phyloP scores from a whole-genome alignment of 2,888 invertebrate species.

The Ypsolopha sequella region DNA sequence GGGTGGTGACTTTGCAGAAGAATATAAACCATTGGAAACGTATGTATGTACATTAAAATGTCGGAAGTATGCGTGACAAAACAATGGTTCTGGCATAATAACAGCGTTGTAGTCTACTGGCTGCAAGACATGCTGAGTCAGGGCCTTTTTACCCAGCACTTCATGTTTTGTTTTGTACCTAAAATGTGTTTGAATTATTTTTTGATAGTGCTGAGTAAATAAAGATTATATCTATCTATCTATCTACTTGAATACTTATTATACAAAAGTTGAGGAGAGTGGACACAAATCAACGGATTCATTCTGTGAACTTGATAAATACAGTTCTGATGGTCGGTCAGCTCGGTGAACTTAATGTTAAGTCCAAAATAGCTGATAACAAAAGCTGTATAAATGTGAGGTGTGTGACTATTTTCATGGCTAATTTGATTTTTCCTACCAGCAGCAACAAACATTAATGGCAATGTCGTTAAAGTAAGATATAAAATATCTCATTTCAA shows the following conservation, averaged over 20 bases:
- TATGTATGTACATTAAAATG: background rate
- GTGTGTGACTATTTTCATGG: background rate
- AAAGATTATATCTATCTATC: too few species aligned
- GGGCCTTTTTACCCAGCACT: too few species aligned
- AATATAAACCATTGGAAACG: background rate
- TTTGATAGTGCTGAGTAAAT: too few species aligned
- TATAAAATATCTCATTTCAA: background rate
- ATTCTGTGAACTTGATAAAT: conserved; percentile 63
- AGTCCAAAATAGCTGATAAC: conserved; percentile 33
- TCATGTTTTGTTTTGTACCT: too few species aligned
- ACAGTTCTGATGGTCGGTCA: conserved; percentile 62
- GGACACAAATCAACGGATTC: conserved; percentile 64
- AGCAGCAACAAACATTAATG: too few species aligned
- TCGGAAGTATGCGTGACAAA: too few species aligned
- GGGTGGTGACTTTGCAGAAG: too few species aligned
- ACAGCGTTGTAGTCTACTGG: too few species aligned
- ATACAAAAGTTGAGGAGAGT: conserved; percentile 58
- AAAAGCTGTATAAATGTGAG: background rate
- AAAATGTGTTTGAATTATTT: too few species aligned
- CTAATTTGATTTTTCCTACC: too few species aligned
- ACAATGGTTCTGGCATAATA: too few species aligned
- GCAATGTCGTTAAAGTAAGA: background rate
- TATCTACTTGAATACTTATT: conserved; percentile 48
- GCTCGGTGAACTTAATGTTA: conserved; percentile 50
- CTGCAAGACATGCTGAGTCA: too few species aligned